Base-by-base conservation (phyloP, 2,113 vertebrate genomes). In the Heteronetta atricapilla region DNA sequence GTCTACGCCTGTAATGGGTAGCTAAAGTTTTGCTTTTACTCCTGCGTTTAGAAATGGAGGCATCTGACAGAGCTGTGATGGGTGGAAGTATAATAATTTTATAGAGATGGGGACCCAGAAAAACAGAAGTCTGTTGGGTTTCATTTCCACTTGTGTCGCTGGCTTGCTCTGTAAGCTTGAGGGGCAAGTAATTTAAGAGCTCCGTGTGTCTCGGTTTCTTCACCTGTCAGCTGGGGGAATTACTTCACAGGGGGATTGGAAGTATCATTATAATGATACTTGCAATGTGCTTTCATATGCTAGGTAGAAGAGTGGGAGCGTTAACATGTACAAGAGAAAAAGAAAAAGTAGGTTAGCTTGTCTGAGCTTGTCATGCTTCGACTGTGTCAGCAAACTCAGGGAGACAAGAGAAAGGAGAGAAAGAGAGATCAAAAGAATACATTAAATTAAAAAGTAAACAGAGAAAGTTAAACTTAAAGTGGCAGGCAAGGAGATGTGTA, bases 301-400 rank as follows among this genome's bases (percentile, higher is more conserved):
- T 46, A 85, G 93, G 86, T 62, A 62, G 93, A 86, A 78, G 88
- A 92, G 89, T 85, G 55, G 96, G 93, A 95, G 77, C 66, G 2
- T 69, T 87, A 94, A 85, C 86, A 33, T 87, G 83, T 89, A 89
- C 74, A 67, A 89, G 94, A 85, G 90, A 67, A 69, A 94, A 82
- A 67, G 90, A 67, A 89, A 95, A 97, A 96, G 92, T 97, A 97
- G 95, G 96, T 96, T 96, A 96, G 88, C 95, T 93, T 97, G 96
- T 96, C 95, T 96, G 94, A 93, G 90, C 95, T 48, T 96, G 94
- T 97, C 96, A 96, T 73, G 90, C 93, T 96, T 93, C 86, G 90
- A 48, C 96, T 93, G 92, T 97, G 95, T 97, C 96, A 97, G 95
- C 95, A 96, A 96, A 97, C 95, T 95, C 36, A 1, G 90, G 69